These are phyloP conservation scores for Furnarius figulus DNA, from an alignment of 2,113 vertebrate species.

Conservation along the genomic window DNA sequence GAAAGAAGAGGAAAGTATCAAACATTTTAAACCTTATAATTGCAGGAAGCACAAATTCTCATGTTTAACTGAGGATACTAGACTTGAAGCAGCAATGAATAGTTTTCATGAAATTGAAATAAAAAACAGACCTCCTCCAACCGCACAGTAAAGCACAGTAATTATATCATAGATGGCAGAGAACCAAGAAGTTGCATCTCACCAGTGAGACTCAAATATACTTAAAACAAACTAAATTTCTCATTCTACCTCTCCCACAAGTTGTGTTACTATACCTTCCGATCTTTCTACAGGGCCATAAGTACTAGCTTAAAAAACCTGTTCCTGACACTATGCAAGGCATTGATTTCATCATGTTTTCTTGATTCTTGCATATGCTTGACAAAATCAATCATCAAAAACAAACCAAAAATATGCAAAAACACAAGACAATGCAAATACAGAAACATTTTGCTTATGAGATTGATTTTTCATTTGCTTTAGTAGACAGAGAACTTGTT, in stretches of 20 bases:
- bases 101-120: background rate
- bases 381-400: background rate
- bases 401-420: background rate
- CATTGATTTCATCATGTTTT: background rate
- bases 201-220: background rate
- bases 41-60: background rate
- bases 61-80: background rate
- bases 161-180: background rate
- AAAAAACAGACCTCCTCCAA: background rate
- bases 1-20: background rate
- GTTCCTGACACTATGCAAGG: background rate
- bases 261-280: background rate
- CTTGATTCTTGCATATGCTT: background rate
- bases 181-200: background rate
- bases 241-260: background rate
- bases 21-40: background rate
- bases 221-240: background rate
- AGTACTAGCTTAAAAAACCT: background rate
- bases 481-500: background rate
- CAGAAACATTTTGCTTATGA: background rate
- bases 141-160: background rate
- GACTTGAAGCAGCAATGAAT: background rate
- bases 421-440: background rate
- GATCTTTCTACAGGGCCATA: background rate
- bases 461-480: background rate